Conservation (phyloP, 2,888 invertebrate species). For the Nomada fucata region DNA sequence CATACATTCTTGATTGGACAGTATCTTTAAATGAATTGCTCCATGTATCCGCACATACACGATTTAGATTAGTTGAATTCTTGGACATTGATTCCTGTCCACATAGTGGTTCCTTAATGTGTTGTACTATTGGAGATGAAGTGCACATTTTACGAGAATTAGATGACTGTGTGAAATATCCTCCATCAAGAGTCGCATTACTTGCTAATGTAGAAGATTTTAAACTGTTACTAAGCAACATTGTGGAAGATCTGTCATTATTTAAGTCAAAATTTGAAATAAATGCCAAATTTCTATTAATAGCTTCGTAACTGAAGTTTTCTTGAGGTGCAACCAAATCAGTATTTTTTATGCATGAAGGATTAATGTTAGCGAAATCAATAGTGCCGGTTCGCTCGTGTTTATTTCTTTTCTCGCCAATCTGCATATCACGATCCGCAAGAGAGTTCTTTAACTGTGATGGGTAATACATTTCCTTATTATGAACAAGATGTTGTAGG, state of each 20-base stretch:
- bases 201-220: neutral
- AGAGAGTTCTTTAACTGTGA: neutral
- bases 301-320: neutral
- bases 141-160: conserved; percentile 11
- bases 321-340: neutral
- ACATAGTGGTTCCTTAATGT: neutral
- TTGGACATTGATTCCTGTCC: neutral
- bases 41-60: neutral
- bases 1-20: neutral
- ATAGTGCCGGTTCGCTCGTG: neutral
- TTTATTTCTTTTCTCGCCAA: neutral
- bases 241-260: neutral
- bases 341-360: neutral
- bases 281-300: neutral
- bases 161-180: conserved; percentile 24
- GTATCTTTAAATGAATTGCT: neutral
- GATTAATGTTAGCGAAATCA: neutral
- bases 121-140: conserved; percentile 7
- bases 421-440: neutral
- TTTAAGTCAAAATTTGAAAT: neutral
- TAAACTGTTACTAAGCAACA: conserved; percentile 20
- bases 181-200: conserved; percentile 25
- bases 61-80: neutral
- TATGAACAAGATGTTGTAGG: neutral
- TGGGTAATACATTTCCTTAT: neutral